phyloP scores from a whole-genome alignment of 2,888 invertebrate genomes.

The Ptilodon capucinus region DNA sequence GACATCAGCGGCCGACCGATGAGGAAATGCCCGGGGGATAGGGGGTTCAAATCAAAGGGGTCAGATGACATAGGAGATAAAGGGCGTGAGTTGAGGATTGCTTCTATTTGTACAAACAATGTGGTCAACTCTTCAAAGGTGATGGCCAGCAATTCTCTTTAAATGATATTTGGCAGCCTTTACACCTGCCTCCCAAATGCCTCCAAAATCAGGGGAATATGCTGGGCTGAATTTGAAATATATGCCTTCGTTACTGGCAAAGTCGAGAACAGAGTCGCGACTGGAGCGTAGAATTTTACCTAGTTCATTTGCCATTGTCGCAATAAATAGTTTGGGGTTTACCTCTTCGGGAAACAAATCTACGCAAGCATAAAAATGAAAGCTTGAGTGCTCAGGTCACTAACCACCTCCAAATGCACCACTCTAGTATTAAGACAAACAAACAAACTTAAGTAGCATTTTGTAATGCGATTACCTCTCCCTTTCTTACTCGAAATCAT shows the following conservation, averaged over 20 bases:
- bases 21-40: not conserved
- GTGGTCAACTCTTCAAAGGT: not conserved
- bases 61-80: not conserved
- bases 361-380: constrained; percentile 2
- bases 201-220: constrained; percentile 2
- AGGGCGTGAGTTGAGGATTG: not conserved
- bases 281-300: not conserved
- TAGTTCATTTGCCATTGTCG: constrained; percentile 3
- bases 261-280: not conserved
- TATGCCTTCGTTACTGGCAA: not conserved
- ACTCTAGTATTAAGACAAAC: constrained; percentile 3
- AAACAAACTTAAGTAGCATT: constrained; percentile 4
- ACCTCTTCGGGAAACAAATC: constrained; percentile 5
- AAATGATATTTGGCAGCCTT: constrained; percentile 4
- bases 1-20: not conserved
- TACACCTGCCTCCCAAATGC: not conserved
- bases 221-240: not conserved
- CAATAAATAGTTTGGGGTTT: constrained; percentile 2
- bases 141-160: not conserved
- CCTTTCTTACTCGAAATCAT: constrained; percentile 3
- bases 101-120: not conserved
- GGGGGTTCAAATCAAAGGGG: not conserved
- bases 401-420: constrained; percentile 2
- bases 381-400: constrained; percentile 2
- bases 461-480: not conserved